Percentiles rank a stretch among this genome's conserved stretches.
Conservation (phyloP, 2,888 invertebrate species). For the Lepetodrilus schrolli region DNA sequence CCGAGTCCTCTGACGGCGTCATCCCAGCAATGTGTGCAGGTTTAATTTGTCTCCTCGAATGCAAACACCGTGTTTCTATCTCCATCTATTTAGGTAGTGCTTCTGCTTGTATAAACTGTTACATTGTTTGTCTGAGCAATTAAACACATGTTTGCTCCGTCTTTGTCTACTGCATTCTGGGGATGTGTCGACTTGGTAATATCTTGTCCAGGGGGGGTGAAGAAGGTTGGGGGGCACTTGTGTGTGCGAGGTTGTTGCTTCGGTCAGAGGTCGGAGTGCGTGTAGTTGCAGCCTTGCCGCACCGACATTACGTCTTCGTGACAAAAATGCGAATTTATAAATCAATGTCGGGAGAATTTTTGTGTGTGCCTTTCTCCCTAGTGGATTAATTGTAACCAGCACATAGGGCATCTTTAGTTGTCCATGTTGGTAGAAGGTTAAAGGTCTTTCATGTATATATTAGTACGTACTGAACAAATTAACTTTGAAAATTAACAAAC, state of each 20-base stretch:
- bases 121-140: constrained; percentile 37
- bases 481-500: too few species aligned
- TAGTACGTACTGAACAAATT: neutral
- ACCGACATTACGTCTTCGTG: neutral
- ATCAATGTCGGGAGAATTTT: too few species aligned
- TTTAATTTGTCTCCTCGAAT: constrained; percentile 31
- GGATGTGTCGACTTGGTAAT: constrained; percentile 22
- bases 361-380: neutral
- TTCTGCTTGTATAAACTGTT: constrained; percentile 37
- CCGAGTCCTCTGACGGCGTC: neutral
- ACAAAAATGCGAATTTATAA: neutral
- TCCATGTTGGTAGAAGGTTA: neutral
- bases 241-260: neutral
- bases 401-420: neutral
- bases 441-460: neutral
- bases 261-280: neutral
- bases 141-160: constrained; percentile 34
- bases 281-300: neutral
- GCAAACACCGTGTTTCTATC: constrained; percentile 27
- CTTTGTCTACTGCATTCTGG: constrained; percentile 33
- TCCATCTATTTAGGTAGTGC: constrained; percentile 33
- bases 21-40: constrained; percentile 28
- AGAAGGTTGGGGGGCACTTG: too few species aligned
- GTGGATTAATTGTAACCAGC: neutral
- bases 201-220: neutral